phyloP scores from a whole-genome alignment of 2,797 vertebrate genomes.

The Coccyzus lansbergi region DNA sequence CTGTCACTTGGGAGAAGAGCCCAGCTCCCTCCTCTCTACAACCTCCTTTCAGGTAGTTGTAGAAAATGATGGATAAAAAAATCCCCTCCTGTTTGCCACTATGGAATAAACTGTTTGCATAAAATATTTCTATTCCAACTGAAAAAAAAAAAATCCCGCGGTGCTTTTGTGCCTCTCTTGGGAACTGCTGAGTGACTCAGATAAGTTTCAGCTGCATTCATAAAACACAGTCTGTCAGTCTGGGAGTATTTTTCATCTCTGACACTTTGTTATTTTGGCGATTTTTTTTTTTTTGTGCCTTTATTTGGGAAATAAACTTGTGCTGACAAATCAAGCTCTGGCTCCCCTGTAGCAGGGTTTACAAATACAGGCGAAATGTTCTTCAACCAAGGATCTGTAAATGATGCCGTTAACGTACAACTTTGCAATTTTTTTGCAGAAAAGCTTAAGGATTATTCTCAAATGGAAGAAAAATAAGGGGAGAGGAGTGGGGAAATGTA shows the following conservation, averaged over 20 bases:
- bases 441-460: not conserved
- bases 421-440: not conserved
- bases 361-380: not conserved
- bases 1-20: no score
- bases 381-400: not conserved
- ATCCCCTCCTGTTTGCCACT: not conserved
- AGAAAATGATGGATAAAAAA: not conserved
- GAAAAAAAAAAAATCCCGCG: conserved; percentile 3
- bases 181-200: conserved; percentile 48
- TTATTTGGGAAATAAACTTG: not conserved
- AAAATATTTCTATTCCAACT: conserved; percentile 22
- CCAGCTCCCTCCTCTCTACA: no score
- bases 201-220: not conserved
- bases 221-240: conserved; percentile 28
- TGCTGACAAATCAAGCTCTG: not conserved
- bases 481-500: not conserved
- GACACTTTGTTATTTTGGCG: not conserved
- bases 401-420: not conserved
- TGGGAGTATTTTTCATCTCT: not conserved
- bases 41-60: no score
- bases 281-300: not conserved
- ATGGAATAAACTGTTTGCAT: not conserved
- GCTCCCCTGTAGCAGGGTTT: not conserved
- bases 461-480: not conserved
- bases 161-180: conserved; percentile 23